Percentiles rank a stretch among this genome's conserved stretches.
Evolutionary conservation across 2,797 vertebrate species (phyloP).

Genomic region (Miichthys miiuy): DNA sequence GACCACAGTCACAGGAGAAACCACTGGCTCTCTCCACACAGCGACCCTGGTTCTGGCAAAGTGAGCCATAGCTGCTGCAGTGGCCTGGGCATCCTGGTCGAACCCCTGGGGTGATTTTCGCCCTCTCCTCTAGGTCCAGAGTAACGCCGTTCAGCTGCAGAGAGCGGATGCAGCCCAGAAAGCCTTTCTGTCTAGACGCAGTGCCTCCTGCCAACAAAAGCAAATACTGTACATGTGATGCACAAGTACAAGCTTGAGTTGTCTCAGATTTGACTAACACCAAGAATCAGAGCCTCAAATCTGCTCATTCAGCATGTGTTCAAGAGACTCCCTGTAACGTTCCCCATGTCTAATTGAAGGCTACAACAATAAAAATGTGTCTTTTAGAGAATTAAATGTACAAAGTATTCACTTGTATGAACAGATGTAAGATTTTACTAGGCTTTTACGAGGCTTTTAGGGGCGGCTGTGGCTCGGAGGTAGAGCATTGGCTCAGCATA

Average conservation of each 20-base stretch:
- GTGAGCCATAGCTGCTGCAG: constrained; percentile 90
- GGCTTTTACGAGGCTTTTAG: background rate
- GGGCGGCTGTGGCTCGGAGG: no score
- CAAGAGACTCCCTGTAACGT: background rate
- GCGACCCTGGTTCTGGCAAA: constrained; percentile 90
- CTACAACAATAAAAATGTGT: background rate
- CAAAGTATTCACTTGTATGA: background rate
- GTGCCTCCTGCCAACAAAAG: constrained; percentile 86
- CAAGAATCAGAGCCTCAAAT: background rate
- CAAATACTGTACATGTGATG: background rate
- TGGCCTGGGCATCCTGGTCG: constrained; percentile 92
- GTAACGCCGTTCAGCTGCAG: constrained; percentile 90
- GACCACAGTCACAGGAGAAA: constrained; percentile 90
- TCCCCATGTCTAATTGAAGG: background rate
- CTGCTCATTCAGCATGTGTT: background rate
- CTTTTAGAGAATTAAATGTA: background rate
- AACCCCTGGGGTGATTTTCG: constrained; percentile 89
- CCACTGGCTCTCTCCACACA: constrained; percentile 90
- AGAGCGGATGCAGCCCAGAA: constrained; percentile 91
- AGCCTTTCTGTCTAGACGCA: constrained; percentile 91
- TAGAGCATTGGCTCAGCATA: background rate
- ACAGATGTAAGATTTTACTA: background rate
- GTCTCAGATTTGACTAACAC: background rate
- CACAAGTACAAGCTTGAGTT: background rate
- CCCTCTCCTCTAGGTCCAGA: constrained; percentile 91